Conservation (phyloP, 2,113 vertebrate genomes). For the Spea bombifrons region DNA sequence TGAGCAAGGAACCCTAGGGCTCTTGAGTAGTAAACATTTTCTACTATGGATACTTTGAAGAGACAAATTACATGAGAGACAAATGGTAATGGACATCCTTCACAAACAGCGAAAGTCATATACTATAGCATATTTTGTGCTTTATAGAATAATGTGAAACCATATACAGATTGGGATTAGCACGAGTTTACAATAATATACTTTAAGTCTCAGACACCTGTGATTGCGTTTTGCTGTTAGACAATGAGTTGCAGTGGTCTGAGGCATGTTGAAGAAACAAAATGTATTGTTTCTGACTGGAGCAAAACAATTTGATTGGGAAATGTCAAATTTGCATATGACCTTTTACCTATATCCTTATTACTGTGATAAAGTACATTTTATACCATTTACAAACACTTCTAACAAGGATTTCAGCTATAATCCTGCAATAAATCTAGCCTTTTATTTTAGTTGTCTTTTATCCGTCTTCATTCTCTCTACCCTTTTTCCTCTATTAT, state of each 20-base stretch:
- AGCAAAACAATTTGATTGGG: slow-evolving; percentile 58
- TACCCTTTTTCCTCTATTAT: slow-evolving; percentile 1
- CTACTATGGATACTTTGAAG: too few species aligned
- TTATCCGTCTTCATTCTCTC: slow-evolving; percentile 24
- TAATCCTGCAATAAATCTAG: slow-evolving; percentile 36
- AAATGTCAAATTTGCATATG: slow-evolving; percentile 69
- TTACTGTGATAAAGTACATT: slow-evolving; percentile 52
- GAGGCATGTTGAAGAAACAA: slow-evolving; percentile 45
- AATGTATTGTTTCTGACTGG: slow-evolving; percentile 56
- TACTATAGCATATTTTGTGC: too few species aligned
- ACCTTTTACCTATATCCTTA: slow-evolving; percentile 64
- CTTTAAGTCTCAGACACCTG: too few species aligned
- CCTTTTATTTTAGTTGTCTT: slow-evolving; percentile 24
- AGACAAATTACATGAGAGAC: too few species aligned
- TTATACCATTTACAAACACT: slow-evolving; percentile 52
- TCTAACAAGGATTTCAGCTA: slow-evolving; percentile 40
- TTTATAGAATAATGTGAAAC: too few species aligned
- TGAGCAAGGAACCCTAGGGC: too few species aligned
- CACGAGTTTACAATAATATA: too few species aligned
- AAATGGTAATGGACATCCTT: too few species aligned
- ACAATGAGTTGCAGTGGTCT: not conserved
- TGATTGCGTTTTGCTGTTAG: not conserved
- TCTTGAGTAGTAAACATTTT: too few species aligned
- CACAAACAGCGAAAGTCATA: too few species aligned
- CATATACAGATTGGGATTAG: too few species aligned